phyloP scores from a whole-genome alignment of 2,797 vertebrate species.

The Menidia menidia region DNA sequence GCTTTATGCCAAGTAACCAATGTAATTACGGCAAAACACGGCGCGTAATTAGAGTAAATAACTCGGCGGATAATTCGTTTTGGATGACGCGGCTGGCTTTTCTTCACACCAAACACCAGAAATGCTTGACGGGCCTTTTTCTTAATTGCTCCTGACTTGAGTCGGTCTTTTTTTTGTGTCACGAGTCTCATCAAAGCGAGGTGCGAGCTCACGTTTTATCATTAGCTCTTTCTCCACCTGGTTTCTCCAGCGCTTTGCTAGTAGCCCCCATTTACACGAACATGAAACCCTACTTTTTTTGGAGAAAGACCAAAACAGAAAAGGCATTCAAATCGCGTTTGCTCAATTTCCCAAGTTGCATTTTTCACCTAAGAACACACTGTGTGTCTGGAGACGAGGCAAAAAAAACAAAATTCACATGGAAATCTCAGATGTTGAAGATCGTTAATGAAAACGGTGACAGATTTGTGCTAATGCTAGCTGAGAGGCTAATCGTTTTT shows the following conservation, averaged over 20 bases:
- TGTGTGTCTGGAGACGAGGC: too few relatives aligned
- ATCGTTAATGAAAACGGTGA: too few relatives aligned
- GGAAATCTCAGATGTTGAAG: too few relatives aligned
- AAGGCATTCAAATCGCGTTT: not conserved
- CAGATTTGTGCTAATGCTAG: too few relatives aligned
- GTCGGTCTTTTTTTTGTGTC: conserved; percentile 26
- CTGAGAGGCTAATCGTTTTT: too few relatives aligned
- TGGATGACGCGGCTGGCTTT: conserved; percentile 44
- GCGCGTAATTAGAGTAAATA: conserved; percentile 60
- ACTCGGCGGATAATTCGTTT: conserved; percentile 49
- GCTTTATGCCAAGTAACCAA: conserved; percentile 49
- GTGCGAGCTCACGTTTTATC: conserved; percentile 6
- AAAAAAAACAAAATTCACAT: not conserved
- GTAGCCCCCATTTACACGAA: not conserved
- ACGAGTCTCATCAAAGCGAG: conserved; percentile 23
- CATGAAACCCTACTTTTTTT: not conserved
- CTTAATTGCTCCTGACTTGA: conserved; percentile 22
- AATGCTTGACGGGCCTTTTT: conserved; percentile 19
- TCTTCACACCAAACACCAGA: conserved; percentile 21
- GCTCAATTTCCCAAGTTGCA: not conserved
- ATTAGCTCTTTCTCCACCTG: not conserved
- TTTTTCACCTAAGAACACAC: not conserved
- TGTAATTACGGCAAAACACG: conserved; percentile 62
- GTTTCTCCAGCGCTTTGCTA: not conserved
- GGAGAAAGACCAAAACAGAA: not conserved